Conservation (phyloP, 2,113 vertebrate genomes). For the Zosterops lateralis region DNA sequence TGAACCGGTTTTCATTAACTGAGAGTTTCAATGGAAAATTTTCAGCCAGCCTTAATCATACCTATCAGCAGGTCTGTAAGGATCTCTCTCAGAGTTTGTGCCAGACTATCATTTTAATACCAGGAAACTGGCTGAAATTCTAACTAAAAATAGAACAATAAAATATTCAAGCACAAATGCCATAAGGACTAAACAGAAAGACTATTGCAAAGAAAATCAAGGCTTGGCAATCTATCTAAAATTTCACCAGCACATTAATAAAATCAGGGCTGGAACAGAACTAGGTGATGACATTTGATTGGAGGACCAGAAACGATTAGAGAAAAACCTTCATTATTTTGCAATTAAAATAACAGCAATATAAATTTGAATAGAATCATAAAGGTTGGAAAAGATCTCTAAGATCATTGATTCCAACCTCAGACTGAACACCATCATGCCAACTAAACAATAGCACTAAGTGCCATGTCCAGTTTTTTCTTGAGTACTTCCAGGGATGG, state of each 20-base stretch:
- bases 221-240: background rate
- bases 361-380: background rate
- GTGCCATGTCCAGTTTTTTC: background rate
- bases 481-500: background rate
- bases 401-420: background rate
- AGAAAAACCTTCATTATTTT: background rate
- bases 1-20: background rate
- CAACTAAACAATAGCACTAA: background rate
- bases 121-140: constrained; percentile 37
- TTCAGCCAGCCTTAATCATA: constrained; percentile 44
- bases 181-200: constrained; percentile 9
- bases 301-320: background rate
- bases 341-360: background rate
- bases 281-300: background rate
- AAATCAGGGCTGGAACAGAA: background rate
- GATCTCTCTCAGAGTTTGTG: constrained; percentile 4
- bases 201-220: background rate
- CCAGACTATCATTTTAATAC: constrained; percentile 37
- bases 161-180: constrained; percentile 6
- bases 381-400: background rate
- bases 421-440: background rate
- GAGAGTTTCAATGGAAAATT: constrained; percentile 40
- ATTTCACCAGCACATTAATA: background rate
- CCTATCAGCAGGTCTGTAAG: constrained; percentile 41
- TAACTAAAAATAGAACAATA: constrained; percentile 52